Base-by-base conservation (phyloP, 2,113 vertebrate genomes). In the Phyllostomus hastatus region DNA sequence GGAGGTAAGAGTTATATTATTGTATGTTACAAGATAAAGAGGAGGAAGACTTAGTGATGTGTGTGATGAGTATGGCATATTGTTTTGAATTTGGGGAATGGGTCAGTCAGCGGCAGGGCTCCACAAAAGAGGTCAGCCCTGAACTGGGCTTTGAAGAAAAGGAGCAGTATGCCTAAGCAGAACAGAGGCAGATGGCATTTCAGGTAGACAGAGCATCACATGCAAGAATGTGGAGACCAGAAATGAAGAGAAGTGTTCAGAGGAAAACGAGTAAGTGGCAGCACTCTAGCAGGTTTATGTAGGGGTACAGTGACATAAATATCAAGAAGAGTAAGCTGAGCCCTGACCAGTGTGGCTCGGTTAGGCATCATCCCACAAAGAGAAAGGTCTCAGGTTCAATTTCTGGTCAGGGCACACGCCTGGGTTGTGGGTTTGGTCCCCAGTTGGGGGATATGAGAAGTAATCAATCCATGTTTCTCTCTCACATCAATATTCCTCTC, bases 61-160 rank as follows among this genome's bases (percentile, higher is more conserved):
- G 28, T 76, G 19, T 28, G 48, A 50, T 33, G 19, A 81, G 10
- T 81, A 33, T 26, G 54, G 19, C 41, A 76, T 24, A 88, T 76
- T 22, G 59, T 41, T 82, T 66, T 66, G 50, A 88, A 14, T 69
- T 64, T 79, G 31, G 35, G 33, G 26, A 7, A 7, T 31, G 9
- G 7, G 33, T 41, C 24, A 50, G 52, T 50, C 0, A 20, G 57
- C 4, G 10, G 57, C 57, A 59, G 66, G 3, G 24, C 15, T 86
- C 57, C 38, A 43, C 12, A 61, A 28, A 85, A 89, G 43, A 94
- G n/a, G 41, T 75, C 35, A 75, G 22, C 70, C 91, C 82, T 84
- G 5, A 96, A 79, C 16, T 41, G 54, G 73, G 50, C 22, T 91
- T 90, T 81, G 46, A 91, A 91, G 94, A 89, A 70, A 90, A 66